Percentiles rank a stretch among this genome's conserved stretches.
These are phyloP conservation scores for Pheosia tremula DNA, from an alignment of 2,888 invertebrate species.

Conservation along the genomic window DNA sequence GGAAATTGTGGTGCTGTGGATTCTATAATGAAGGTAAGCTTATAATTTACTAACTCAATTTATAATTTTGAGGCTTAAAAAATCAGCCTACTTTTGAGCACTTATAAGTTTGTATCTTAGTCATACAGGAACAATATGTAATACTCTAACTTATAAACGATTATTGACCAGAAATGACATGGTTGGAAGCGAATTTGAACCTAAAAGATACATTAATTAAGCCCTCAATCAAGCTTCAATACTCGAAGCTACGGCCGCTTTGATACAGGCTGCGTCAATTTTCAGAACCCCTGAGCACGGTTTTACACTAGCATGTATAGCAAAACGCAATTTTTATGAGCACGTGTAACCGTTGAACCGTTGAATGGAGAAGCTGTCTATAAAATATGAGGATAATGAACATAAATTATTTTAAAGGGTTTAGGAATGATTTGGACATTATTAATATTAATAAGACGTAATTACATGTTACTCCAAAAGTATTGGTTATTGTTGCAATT, in stretches of 20 bases:
- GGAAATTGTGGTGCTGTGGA: conserved; percentile 28
- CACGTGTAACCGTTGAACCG: background rate
- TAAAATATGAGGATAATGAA: background rate
- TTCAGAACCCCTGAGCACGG: conserved; percentile 25
- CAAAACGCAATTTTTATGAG: conserved; percentile 26
- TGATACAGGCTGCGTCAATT: conserved; percentile 49
- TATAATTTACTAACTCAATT: background rate
- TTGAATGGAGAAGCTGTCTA: too few species aligned
- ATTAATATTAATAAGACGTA: too few species aligned
- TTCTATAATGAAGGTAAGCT: conserved; percentile 8
- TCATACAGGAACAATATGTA: background rate
- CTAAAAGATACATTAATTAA: conserved; percentile 59
- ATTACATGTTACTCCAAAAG: too few species aligned
- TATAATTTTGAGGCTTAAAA: background rate
- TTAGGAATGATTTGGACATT: too few species aligned
- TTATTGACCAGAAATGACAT: conserved; percentile 22
- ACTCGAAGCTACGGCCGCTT: conserved; percentile 49
- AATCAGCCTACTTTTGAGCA: background rate
- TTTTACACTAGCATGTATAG: conserved; percentile 13
- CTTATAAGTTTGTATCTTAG: background rate
- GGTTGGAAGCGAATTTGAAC: conserved; percentile 38
- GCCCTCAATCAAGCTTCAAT: conserved; percentile 56
- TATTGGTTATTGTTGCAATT: too few species aligned
- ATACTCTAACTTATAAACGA: conserved; percentile 20
- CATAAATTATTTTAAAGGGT: conserved; percentile 17